phyloP scores from a whole-genome alignment of 2,113 vertebrate species.

The Carassius carassius region DNA sequence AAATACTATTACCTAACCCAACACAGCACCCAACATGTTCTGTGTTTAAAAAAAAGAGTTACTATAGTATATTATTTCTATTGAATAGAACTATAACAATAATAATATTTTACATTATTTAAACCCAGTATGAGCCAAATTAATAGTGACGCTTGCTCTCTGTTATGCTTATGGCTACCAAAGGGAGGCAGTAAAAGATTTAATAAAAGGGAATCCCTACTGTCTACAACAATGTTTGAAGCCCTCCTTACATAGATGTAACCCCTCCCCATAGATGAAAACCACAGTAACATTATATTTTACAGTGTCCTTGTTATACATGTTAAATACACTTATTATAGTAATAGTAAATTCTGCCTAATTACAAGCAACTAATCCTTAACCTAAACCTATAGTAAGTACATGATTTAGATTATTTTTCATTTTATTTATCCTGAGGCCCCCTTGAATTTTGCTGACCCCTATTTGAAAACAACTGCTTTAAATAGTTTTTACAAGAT shows the following conservation, averaged over 20 bases:
- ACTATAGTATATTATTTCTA: no score
- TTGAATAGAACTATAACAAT: background rate
- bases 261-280: no score
- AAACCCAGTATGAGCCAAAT: background rate
- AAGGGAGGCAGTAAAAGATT: slow-evolving; percentile 40
- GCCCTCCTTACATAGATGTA: no score
- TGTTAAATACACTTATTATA: no score
- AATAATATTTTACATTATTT: background rate
- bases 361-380: background rate
- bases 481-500: background rate
- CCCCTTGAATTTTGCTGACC: background rate
- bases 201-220: no score
- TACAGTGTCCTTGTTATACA: no score
- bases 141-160: background rate
- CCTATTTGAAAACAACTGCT: background rate
- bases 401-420: no score
- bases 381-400: background rate
- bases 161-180: slow-evolving; percentile 32
- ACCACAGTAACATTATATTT: no score
- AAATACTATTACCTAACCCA: background rate
- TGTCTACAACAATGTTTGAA: no score
- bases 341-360: background rate
- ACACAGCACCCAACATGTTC: background rate
- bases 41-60: background rate
- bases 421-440: background rate